Percentiles rank a stretch among this genome's conserved stretches.
These are phyloP conservation scores for Corythaixoides concolor DNA, from an alignment of 2,113 vertebrate genomes.

Conservation along the genomic window DNA sequence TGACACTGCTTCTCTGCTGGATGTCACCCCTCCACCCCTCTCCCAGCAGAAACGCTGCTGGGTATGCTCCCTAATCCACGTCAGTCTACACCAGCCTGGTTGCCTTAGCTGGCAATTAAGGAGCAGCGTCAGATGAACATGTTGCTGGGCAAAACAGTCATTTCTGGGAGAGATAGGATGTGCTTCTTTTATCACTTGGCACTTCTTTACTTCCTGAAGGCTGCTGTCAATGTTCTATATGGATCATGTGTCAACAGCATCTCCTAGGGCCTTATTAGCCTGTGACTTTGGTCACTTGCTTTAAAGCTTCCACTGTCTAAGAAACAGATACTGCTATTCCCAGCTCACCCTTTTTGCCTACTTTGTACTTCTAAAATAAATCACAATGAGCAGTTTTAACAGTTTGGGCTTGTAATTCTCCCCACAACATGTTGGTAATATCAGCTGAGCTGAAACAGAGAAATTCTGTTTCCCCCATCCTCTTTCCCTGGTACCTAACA, in stretches of 20 bases:
- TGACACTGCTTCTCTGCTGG: background rate
- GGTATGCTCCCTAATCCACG: accelerated
- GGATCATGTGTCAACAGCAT: background rate
- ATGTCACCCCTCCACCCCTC: background rate
- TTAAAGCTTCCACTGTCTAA: background rate
- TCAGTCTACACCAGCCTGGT: background rate
- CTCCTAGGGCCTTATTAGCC: background rate
- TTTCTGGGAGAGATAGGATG: background rate
- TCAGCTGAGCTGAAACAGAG: background rate
- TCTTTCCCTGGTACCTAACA: background rate
- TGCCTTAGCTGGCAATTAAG: background rate
- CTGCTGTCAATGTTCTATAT: background rate
- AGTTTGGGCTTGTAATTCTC: background rate
- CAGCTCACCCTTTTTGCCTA: background rate
- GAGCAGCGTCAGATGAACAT: background rate
- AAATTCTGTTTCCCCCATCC: background rate
- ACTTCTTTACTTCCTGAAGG: background rate
- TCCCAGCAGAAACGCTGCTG: background rate
- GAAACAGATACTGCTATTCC: background rate
- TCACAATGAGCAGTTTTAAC: background rate
- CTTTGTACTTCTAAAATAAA: background rate
- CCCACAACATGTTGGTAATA: background rate
- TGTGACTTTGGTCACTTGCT: background rate
- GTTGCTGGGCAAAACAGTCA: background rate
- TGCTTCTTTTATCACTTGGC: background rate